phyloP scores from a whole-genome alignment of 2,888 invertebrate species.

The Ethmia dodecea region DNA sequence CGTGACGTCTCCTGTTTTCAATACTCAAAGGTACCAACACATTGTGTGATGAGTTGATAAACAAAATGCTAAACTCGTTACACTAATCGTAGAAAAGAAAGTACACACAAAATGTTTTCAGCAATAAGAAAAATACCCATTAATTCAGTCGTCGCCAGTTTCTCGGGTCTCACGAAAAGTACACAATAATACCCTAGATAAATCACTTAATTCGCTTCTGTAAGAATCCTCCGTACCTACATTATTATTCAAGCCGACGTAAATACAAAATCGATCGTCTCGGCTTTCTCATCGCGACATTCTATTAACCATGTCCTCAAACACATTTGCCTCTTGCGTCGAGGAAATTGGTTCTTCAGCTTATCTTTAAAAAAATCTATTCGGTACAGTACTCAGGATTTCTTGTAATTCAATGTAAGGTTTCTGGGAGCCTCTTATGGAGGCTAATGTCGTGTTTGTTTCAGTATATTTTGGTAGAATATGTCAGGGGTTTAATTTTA shows the following conservation, averaged over 20 bases:
- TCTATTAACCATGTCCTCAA: constrained; percentile 45
- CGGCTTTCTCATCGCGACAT: constrained; percentile 28
- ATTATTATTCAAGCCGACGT: constrained; percentile 30
- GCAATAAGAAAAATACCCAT: too few species aligned
- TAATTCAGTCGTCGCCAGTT: too few species aligned
- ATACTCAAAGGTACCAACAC: too few species aligned
- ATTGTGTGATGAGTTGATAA: too few species aligned
- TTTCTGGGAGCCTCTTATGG: constrained; percentile 14
- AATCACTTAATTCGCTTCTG: constrained; percentile 35
- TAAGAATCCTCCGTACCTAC: constrained; percentile 25
- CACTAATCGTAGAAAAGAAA: too few species aligned
- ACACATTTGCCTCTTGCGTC: constrained; percentile 45
- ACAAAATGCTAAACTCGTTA: too few species aligned
- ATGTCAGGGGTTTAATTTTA: too few species aligned
- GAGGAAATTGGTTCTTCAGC: constrained; percentile 45
- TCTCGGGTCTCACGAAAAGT: too few species aligned
- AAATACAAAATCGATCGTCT: constrained; percentile 38
- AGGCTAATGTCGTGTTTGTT: constrained; percentile 3
- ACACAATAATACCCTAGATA: too few species aligned
- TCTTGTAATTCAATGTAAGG: constrained; percentile 29
- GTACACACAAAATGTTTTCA: too few species aligned
- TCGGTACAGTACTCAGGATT: constrained; percentile 24
- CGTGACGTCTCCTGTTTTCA: too few species aligned
- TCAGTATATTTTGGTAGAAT: too few species aligned
- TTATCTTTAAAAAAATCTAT: constrained; percentile 39